Base-by-base conservation (phyloP, 2,113 vertebrate species). In the Gadus chalcogrammus region DNA sequence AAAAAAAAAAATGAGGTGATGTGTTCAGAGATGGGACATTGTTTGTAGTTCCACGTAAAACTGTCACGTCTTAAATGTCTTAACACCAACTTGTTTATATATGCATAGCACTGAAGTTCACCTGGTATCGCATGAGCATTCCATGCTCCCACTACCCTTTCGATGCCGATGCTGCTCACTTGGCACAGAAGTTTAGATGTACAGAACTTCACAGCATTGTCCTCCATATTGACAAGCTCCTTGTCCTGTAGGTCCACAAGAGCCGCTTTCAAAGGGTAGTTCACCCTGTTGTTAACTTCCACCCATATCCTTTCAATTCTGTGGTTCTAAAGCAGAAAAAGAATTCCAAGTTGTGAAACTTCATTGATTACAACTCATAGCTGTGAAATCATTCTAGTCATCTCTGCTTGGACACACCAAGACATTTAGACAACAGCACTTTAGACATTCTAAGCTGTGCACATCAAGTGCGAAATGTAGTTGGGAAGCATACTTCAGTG, bases 201-300 rank as follows among this genome's bases (percentile, higher is more conserved):
- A 55, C 52, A 55, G 52, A 55, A 55, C 52, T 15, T 55, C 52
- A 55, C 52, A 12, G 52, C 15, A 55, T 15, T 55, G 52, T 55
- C 52, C 15, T 55, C 52, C 52, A 55, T 55, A 15, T 55, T 55
- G 52, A 61, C 20, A 6, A 66, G 61, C 48, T 72, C 63, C 24
- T 72, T 63, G 27, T 72, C 62, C 1, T 58, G 8, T 24, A 66
- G 27, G 11, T 72, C 15, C 13, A 66, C 28, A 11, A 72, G 22
- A 20, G 71, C 27, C 9, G 17, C 13, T 52, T 72, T 72, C n/a
- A 72, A 18, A 6, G 63, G 71, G 56, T 65, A 72, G 48, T 72
- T 66, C 5, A 72, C 71, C 31, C 71, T 72, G 17, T 65, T 58
- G 53, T 72, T 72, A 1, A 72, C 28, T 20, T 72, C 71, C 2